Evolutionary conservation across 1,140 invertebrate genomes (phyloP).

Genomic region (Philotrypesis tridentata): DNA sequence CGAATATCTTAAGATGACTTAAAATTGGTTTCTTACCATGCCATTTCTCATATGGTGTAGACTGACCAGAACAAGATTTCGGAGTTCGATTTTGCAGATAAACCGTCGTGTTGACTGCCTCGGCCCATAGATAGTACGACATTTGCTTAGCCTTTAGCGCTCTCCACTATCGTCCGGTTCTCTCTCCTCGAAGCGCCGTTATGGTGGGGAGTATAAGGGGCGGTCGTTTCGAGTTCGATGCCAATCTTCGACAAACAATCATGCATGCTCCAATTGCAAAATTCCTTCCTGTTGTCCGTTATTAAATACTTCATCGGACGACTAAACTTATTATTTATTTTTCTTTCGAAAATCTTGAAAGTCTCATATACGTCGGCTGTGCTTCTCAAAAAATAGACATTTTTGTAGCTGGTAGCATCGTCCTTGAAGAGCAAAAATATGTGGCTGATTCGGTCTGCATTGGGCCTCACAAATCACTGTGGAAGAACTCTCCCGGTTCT

Average conservation of each 20-base stretch:
- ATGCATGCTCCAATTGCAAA: constrained; percentile 25
- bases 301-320: constrained; percentile 27
- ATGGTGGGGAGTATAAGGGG: constrained; percentile 57
- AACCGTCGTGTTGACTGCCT: constrained; percentile 67
- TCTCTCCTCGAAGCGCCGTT: constrained; percentile 66
- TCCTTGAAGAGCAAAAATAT: not conserved
- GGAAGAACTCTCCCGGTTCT: not conserved
- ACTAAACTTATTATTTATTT: constrained; percentile 12
- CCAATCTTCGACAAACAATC: not conserved
- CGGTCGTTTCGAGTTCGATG: constrained; percentile 33
- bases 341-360: not conserved
- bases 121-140: constrained; percentile 66
- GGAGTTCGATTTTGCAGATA: constrained; percentile 55
- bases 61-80: constrained; percentile 59
- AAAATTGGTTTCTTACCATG: constrained; percentile 68
- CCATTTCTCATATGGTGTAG: constrained; percentile 53
- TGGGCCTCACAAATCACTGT: not conserved
- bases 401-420: not conserved
- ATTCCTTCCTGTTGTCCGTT: constrained; percentile 42
- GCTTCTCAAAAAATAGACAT: not conserved
- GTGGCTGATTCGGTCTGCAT: not conserved
- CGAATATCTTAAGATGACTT: constrained; percentile 59
- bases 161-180: constrained; percentile 67
- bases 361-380: not conserved
- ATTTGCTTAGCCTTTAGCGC: constrained; percentile 65